A percentile compares a stretch with the other conserved stretches of the same genome.
phyloP scores from a whole-genome alignment of 2,888 invertebrate species.

The Tridacna crocea region DNA sequence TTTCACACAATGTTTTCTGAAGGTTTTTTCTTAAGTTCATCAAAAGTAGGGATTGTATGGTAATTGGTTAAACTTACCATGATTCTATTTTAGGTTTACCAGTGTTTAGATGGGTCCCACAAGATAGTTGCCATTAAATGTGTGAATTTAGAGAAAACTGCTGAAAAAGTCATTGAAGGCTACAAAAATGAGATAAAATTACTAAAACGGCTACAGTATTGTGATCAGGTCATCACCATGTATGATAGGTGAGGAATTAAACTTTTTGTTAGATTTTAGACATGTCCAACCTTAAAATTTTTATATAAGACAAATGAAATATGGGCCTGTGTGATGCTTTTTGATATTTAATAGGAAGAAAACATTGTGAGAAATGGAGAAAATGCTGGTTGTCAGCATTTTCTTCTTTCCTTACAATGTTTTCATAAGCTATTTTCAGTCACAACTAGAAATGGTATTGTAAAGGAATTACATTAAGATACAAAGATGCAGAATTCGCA shows the following conservation, averaged over 20 bases:
- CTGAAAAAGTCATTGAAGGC: slow-evolving; percentile 89
- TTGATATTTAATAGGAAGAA: too few species aligned
- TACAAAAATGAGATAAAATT: slow-evolving; percentile 95
- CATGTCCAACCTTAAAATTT: background rate
- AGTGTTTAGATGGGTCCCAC: slow-evolving; percentile 87
- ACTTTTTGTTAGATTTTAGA: background rate
- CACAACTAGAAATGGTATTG: too few species aligned
- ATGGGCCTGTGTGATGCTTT: background rate
- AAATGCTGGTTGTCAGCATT: too few species aligned
- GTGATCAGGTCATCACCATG: slow-evolving; percentile 92
- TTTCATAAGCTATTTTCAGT: too few species aligned
- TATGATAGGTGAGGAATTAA: slow-evolving; percentile 91
- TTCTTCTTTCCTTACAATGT: too few species aligned
- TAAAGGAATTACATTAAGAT: too few species aligned
- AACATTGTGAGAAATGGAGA: too few species aligned
- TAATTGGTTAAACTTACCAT: too few species aligned
- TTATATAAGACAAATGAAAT: background rate
- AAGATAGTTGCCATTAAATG: slow-evolving; percentile 91
- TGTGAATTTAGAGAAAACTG: slow-evolving; percentile 90
- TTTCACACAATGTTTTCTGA: too few species aligned
- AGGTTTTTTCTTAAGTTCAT: too few species aligned
- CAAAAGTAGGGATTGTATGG: too few species aligned
- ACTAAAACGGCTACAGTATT: slow-evolving; percentile 91
- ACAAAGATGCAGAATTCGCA: too few species aligned
- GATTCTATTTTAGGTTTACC: slow-evolving; percentile 81